Evolutionary conservation across 2,113 vertebrate species (phyloP).

Genomic region (Lepisosteus osseus): DNA sequence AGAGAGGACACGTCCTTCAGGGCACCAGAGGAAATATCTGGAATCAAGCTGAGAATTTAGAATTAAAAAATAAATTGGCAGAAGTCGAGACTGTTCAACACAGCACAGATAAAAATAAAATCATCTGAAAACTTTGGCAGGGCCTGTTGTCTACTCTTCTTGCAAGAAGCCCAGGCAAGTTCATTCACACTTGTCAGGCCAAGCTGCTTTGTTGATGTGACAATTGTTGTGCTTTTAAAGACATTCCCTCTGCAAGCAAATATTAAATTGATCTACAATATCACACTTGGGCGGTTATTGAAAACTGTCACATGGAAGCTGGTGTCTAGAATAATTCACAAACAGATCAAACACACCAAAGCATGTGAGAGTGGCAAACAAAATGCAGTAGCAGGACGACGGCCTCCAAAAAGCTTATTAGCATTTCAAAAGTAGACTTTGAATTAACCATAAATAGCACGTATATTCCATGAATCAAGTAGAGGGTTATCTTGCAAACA

Average conservation of each 20-base stretch:
- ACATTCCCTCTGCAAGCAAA: not conserved
- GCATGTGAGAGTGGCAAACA: not conserved
- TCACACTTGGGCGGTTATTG: not conserved
- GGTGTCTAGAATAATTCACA: conserved; percentile 1
- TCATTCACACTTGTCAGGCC: not conserved
- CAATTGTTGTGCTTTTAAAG: not conserved
- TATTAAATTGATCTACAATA: not conserved
- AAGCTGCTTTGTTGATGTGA: not conserved
- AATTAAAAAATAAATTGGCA: too few species aligned
- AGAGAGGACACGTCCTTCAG: too few species aligned
- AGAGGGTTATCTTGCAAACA: too few species aligned
- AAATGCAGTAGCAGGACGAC: not conserved
- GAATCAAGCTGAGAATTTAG: too few species aligned
- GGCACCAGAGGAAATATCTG: too few species aligned
- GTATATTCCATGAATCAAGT: too few species aligned
- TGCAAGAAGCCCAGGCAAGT: not conserved
- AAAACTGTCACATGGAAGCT: not conserved
- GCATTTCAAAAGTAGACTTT: not conserved
- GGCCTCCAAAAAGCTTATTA: not conserved
- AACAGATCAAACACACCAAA: not conserved
- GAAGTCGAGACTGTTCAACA: too few species aligned
- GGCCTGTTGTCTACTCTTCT: not conserved
- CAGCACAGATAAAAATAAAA: too few species aligned
- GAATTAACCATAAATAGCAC: not conserved
- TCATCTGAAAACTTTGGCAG: too few species aligned